Evolutionary conservation across 2,797 vertebrate species (phyloP).

Genomic region (Sardinella longiceps): DNA sequence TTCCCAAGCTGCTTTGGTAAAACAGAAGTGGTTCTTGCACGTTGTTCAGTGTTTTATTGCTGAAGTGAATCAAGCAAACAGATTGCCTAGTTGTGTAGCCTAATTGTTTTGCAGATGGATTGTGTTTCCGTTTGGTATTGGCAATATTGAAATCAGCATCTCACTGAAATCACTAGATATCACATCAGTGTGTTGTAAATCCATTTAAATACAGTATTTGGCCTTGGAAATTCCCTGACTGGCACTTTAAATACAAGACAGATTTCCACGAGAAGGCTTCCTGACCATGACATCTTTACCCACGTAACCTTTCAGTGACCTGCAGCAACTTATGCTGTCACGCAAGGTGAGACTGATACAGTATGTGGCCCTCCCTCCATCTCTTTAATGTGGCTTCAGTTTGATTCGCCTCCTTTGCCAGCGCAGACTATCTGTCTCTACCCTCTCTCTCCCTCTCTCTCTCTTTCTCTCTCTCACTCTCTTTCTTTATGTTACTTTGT

Average conservation of each 20-base stretch:
- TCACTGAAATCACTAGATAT: not conserved
- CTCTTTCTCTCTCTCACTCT: slow-evolving; percentile 28
- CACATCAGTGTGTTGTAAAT: not conserved
- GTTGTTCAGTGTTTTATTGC: not conserved
- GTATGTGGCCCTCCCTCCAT: not conserved
- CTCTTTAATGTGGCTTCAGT: not conserved
- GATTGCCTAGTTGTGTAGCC: not conserved
- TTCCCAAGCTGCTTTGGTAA: not conserved
- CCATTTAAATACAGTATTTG: not conserved
- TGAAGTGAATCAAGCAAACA: too few relatives aligned
- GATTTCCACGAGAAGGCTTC: not conserved
- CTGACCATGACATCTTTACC: not conserved
- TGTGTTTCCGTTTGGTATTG: not conserved
- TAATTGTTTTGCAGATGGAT: not conserved
- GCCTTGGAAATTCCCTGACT: too few relatives aligned
- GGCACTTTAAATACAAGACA: not conserved
- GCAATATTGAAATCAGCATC: not conserved
- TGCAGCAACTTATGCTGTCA: not conserved
- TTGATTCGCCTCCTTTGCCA: not conserved
- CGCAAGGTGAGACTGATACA: not conserved
- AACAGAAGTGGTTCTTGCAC: not conserved
- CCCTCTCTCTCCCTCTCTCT: not conserved
- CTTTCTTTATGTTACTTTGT: not conserved
- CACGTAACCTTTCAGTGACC: not conserved
- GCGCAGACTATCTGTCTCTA: slow-evolving; percentile 6